Evolutionary conservation across 2,797 vertebrate species (phyloP), one percentile per base, ranked within the genome.

Genomic region (Okamejei kenojei): DNA sequence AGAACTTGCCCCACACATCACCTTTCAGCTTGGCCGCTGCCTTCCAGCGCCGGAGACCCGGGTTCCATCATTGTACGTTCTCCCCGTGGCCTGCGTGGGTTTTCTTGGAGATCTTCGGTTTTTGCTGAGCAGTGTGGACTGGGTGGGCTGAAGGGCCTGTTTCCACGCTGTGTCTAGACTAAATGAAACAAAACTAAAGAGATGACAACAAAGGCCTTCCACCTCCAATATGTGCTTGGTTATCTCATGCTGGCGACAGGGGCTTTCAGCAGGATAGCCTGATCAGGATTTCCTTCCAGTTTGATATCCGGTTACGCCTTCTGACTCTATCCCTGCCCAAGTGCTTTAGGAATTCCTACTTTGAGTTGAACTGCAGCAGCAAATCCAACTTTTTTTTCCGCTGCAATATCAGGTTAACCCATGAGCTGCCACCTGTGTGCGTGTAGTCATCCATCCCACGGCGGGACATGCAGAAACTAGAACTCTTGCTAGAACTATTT

Each of bases 271-370:
- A 76, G 38, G 73, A 92, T n/a, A 38, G 71, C 35, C 54, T 23
- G 71, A 26, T 26, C 35, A 92, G 90, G 90, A 92, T 92, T 54
- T 92, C 90, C 68, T 92, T 92, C 71, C 26, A 54, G 74, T 90
- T 90, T 71, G 58, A 63, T 13, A 86, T n/a, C 32, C 84, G 65
- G 90, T 45, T 74, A n/a, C 1, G 45, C 90, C 35, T 74, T 88
- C 54, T 91, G 45, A 45, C n/a, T 54, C 45, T 74, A 23, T 13
- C 71, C 45, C 17, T 54, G 32, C 90, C 90, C 68, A 91, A 74
- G 35, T 38, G 74, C 54, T 76, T 91, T 26, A n/a, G 71, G 90
- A 91, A 91, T 74, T 74, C 38, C 90, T 91, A 13, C 71, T 71
- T 81, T 19, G 13, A 81, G 5, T 13, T 21, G 79, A 32, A 73